Evolutionary conservation across 1,140 invertebrate genomes (phyloP).

Genomic region (Diabrotica undecimpunctata): DNA sequence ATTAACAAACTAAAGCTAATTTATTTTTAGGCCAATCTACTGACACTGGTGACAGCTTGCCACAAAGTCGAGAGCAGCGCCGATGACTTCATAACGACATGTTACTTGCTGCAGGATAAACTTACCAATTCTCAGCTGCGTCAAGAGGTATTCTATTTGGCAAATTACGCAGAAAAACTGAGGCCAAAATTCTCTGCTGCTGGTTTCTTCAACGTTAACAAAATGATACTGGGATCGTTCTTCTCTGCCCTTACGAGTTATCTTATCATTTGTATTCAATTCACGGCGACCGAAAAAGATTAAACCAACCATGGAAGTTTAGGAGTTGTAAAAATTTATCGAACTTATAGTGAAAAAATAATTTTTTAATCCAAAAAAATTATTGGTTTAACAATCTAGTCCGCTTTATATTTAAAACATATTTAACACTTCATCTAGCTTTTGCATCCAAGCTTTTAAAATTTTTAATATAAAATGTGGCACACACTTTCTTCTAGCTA

Average conservation of each 20-base stretch:
- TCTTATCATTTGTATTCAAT: constrained; percentile 21
- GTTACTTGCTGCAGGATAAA: constrained; percentile 21
- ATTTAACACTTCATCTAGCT: no score
- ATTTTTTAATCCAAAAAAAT: no score
- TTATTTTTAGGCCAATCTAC: not conserved
- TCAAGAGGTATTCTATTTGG: constrained; percentile 6
- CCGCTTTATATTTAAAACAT: no score
- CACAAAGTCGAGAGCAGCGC: constrained; percentile 8
- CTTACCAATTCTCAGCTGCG: constrained; percentile 12
- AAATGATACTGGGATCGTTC: not conserved
- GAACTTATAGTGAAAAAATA: no score
- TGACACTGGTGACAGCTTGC: not conserved
- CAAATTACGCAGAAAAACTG: constrained; percentile 8
- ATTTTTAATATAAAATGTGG: no score
- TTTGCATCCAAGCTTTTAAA: no score
- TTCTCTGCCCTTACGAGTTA: constrained; percentile 12
- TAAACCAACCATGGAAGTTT: no score
- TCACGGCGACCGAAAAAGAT: constrained; percentile 9
- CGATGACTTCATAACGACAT: constrained; percentile 13
- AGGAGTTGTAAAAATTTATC: no score
- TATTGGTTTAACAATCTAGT: no score
- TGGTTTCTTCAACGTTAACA: constrained; percentile 19
- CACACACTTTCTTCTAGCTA: no score
- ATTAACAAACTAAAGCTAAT: not conserved
- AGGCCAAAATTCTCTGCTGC: constrained; percentile 10